These are phyloP conservation scores for Salvator merianae DNA, from an alignment of 2,113 vertebrate species.

Conservation along the genomic window DNA sequence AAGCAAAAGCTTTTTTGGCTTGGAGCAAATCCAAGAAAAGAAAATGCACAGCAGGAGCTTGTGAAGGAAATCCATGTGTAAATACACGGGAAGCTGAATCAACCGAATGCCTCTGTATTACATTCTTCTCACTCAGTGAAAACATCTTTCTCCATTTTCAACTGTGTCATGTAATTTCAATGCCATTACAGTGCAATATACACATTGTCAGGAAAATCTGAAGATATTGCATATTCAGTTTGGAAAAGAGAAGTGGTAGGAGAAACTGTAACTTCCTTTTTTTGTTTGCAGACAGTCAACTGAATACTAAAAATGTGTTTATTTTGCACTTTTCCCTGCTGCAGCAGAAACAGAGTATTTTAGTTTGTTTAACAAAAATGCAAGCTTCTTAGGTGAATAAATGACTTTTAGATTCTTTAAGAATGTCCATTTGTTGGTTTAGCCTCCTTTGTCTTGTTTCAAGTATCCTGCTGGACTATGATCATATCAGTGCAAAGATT, in stretches of 20 bases:
- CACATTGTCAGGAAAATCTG: background rate
- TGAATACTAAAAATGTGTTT: background rate
- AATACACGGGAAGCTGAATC: background rate
- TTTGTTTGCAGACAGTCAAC: background rate
- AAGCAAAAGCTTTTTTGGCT: background rate
- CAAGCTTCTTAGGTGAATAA: background rate
- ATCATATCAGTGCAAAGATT: background rate
- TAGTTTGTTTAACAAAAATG: background rate
- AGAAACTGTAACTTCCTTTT: background rate
- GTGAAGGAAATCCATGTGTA: background rate
- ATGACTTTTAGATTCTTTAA: background rate
- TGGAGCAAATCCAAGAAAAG: background rate
- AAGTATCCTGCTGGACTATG: background rate
- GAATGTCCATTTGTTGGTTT: background rate
- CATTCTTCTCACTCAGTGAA: background rate
- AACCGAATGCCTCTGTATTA: slow-evolving; percentile 1
- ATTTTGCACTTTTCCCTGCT: background rate
- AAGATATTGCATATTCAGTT: slow-evolving; percentile 2
- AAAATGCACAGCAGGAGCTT: background rate
- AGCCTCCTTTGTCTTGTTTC: background rate
- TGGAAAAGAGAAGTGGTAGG: background rate
- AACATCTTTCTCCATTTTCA: background rate
- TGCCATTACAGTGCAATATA: background rate
- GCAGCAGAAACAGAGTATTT: background rate
- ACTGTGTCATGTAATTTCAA: background rate